Evolutionary conservation across 2,888 invertebrate genomes (phyloP).

Genomic region (Euphydryas editha): DNA sequence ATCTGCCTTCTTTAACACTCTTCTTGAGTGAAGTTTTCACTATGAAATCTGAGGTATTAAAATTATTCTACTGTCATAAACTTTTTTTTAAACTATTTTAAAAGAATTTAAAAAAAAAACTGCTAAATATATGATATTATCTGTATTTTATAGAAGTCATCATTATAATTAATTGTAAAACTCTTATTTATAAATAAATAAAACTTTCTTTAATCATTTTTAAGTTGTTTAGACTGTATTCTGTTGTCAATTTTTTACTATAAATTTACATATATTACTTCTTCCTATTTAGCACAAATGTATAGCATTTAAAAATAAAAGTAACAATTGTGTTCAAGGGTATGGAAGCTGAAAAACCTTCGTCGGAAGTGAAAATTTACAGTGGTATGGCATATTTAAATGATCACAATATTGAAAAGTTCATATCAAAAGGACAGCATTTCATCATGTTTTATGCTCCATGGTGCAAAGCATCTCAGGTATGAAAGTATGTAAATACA

Average conservation of each 20-base stretch:
- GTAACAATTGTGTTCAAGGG: slow-evolving; percentile 48
- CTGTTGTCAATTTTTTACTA: too few species aligned
- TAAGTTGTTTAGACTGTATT: too few species aligned
- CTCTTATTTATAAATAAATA: too few species aligned
- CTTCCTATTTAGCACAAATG: too few species aligned
- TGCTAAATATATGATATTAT: too few species aligned
- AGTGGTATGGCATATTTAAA: slow-evolving; percentile 88
- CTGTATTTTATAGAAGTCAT: too few species aligned
- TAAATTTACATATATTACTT: too few species aligned
- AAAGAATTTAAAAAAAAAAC: slow-evolving; percentile 11
- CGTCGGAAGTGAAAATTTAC: slow-evolving; percentile 80
- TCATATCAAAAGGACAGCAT: slow-evolving; percentile 89
- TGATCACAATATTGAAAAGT: slow-evolving; percentile 89
- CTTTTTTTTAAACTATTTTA: background rate
- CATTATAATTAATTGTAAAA: too few species aligned
- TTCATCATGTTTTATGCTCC: slow-evolving; percentile 97
- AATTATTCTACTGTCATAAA: background rate
- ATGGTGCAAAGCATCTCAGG: slow-evolving; percentile 95
- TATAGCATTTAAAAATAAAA: too few species aligned
- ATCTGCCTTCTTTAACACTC: slow-evolving; percentile 88
- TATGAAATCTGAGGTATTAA: slow-evolving; percentile 50
- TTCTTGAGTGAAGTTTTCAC: slow-evolving; percentile 88
- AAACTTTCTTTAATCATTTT: too few species aligned
- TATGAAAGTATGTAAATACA: slow-evolving; percentile 51
- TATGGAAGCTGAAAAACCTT: slow-evolving; percentile 49